These are phyloP conservation scores for Steromphala cineraria DNA, from an alignment of 2,888 invertebrate genomes.

Conservation along the genomic window DNA sequence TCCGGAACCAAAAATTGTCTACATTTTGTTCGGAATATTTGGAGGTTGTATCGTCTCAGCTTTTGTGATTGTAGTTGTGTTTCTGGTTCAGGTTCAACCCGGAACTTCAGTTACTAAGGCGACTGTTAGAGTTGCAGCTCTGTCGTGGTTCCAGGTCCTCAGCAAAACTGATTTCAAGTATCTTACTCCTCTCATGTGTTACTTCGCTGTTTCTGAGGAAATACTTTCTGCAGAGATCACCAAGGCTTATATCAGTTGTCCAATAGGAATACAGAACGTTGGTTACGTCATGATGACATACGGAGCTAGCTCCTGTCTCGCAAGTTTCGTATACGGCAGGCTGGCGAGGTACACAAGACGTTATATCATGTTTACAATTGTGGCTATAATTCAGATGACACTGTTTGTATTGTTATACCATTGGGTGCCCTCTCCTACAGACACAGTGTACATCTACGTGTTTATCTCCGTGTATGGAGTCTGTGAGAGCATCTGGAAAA, in stretches of 20 bases:
- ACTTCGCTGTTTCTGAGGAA: background rate
- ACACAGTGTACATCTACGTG: background rate
- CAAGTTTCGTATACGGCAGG: background rate
- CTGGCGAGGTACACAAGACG: background rate
- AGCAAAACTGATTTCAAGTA: background rate
- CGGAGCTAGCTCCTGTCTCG: background rate
- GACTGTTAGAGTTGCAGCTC: background rate
- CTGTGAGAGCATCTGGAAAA: background rate
- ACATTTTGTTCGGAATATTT: background rate
- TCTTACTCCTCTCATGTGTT: background rate
- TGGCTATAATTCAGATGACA: background rate
- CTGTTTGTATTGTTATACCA: background rate
- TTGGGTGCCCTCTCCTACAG: background rate
- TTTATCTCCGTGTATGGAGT: background rate
- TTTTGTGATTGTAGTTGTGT: background rate
- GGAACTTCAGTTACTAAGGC: background rate
- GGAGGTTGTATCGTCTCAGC: background rate
- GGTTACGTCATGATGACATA: background rate
- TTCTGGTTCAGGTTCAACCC: background rate
- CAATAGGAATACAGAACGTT: background rate
- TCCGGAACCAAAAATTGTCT: background rate
- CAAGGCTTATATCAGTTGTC: background rate
- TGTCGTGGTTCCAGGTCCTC: background rate
- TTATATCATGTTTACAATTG: background rate
- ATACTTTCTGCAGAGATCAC: background rate